phyloP scores from a whole-genome alignment of 2,888 invertebrate species.

The Aethes cnicana region DNA sequence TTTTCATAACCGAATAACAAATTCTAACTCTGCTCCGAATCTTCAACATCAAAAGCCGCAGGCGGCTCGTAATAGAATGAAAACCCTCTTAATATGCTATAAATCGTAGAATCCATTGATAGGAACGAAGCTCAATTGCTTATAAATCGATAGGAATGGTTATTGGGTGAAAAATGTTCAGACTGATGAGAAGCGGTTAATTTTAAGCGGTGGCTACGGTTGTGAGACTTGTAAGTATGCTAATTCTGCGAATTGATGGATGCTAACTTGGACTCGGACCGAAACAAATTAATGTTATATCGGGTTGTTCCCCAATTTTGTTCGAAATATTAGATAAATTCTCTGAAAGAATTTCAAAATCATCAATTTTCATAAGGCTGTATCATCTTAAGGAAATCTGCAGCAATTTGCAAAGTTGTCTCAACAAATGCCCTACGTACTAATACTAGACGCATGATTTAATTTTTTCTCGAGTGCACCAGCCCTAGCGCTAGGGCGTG shows the following conservation, averaged over 20 bases:
- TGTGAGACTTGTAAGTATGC: slow-evolving; percentile 3
- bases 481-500: no score
- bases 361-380: no score
- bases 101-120: slow-evolving; percentile 33
- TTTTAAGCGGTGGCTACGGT: slow-evolving; percentile 22
- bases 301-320: no score
- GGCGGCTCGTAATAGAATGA: slow-evolving; percentile 32
- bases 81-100: slow-evolving; percentile 32
- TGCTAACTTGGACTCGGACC: not conserved
- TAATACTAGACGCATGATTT: no score
- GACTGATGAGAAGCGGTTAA: slow-evolving; percentile 27
- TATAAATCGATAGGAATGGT: slow-evolving; percentile 35
- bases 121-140: slow-evolving; percentile 31
- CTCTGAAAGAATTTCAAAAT: no score
- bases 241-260: slow-evolving; percentile 15
- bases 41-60: slow-evolving; percentile 16
- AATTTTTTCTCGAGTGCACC: no score
- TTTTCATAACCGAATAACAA: not conserved
- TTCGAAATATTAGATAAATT: no score
- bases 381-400: no score
- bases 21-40: not conserved
- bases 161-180: slow-evolving; percentile 33
- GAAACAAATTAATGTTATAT: no score
- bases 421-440: no score
- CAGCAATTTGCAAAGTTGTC: no score